Conservation (phyloP, 2,797 vertebrate genomes). For the Triplophysa bombifrons region DNA sequence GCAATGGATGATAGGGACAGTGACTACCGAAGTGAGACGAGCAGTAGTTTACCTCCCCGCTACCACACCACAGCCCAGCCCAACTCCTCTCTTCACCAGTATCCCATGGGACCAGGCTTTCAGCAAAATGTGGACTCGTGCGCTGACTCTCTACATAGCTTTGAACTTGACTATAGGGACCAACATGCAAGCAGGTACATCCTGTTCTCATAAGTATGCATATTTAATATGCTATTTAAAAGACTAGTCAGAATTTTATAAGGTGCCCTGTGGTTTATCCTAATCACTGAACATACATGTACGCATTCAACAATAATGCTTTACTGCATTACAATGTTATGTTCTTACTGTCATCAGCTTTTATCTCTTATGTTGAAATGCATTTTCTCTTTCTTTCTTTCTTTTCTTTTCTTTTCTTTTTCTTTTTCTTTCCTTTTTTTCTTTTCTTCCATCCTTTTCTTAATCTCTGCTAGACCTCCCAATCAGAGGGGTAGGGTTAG, state of each 20-base stretch:
- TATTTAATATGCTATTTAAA: neutral
- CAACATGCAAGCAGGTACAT: conserved; percentile 81
- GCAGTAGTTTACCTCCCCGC: conserved; percentile 89
- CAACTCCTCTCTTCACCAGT: conserved; percentile 93
- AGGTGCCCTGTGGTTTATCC: too few species aligned
- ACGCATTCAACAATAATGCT: conserved; percentile 18
- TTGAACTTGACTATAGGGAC: conserved; percentile 85
- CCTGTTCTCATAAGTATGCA: neutral
- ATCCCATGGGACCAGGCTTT: conserved; percentile 79
- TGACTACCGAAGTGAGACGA: conserved; percentile 97
- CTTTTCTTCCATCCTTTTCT: conserved; percentile 51
- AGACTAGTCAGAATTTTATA: too few species aligned
- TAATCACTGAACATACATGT: too few species aligned
- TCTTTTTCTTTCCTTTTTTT: conserved; percentile 47
- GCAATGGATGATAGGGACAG: conserved; percentile 95
- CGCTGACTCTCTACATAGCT: conserved; percentile 83
- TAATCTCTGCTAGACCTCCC: conserved; percentile 71
- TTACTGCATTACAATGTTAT: conserved; percentile 62
- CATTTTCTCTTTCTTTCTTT: conserved; percentile 62
- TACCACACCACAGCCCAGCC: conserved; percentile 92
- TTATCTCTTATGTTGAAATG: conserved; percentile 62
- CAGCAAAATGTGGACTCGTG: conserved; percentile 84
- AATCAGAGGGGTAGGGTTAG: conserved; percentile 83
- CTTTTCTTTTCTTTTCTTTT: conserved; percentile 63
- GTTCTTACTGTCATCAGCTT: conserved; percentile 54